Evolutionary conservation across 2,113 vertebrate species (phyloP).

Genomic region (Engystomops pustulosus): DNA sequence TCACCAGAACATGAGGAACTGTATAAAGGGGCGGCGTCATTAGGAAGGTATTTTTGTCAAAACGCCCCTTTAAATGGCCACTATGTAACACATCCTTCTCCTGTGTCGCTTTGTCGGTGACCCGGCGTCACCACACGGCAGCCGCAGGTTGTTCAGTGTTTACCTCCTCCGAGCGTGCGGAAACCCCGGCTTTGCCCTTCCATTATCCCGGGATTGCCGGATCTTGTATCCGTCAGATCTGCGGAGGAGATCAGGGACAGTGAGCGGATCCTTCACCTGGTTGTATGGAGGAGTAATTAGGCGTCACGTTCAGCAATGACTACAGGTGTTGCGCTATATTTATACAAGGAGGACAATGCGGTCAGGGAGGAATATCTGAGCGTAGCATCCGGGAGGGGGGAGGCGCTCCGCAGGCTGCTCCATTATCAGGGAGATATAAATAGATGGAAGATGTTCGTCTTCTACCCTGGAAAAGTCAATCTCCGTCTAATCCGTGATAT

Average conservation of each 20-base stretch:
- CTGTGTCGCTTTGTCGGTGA: too few relatives aligned
- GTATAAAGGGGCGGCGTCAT: too few relatives aligned
- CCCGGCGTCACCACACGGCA: too few relatives aligned
- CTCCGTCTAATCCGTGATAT: too few relatives aligned
- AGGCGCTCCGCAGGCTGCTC: neutral
- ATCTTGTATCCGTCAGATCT: neutral
- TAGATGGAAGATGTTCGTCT: slow-evolving; percentile 3
- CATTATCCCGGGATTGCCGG: neutral
- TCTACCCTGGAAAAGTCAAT: too few relatives aligned
- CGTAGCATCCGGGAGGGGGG: slow-evolving; percentile 1
- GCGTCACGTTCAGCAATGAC: slow-evolving; percentile 23
- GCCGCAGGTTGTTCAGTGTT: too few relatives aligned
- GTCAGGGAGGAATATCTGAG: slow-evolving; percentile 27
- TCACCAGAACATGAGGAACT: too few relatives aligned
- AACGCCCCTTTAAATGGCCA: too few relatives aligned
- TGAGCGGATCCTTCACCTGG: neutral
- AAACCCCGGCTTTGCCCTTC: too few relatives aligned
- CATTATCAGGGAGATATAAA: slow-evolving; percentile 44
- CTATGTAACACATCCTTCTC: too few relatives aligned
- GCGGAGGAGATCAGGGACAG: neutral
- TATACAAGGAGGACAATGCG: slow-evolving; percentile 35
- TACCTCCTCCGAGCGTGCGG: too few relatives aligned
- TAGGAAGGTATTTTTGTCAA: too few relatives aligned
- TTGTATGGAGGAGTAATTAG: slow-evolving; percentile 12
- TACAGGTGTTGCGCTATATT: slow-evolving; percentile 44